Evolutionary conservation across 2,113 vertebrate species (phyloP).

Genomic region (mouse (Mus musculus)): GRCm39 chr8:117468501-117469000

Average conservation of each 20-base stretch:
- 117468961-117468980: neutral
- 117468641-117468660: neutral
- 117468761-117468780: neutral
- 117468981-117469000: neutral
- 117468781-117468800: too few relatives aligned
- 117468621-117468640: neutral
- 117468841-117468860: neutral
- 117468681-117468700: neutral
- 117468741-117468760: neutral
- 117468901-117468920: neutral
- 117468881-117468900: neutral
- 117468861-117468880: neutral
- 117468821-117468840: neutral
- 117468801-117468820: neutral
- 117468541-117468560: neutral
- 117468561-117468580: too few relatives aligned
- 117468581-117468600: neutral
- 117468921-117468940: neutral
- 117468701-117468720: neutral
- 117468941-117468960: slow-evolving; percentile 32
- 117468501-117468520: neutral
- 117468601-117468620: neutral
- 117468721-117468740: neutral
- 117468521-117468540: neutral
- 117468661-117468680: neutral